A percentile compares a stretch with the other conserved stretches of the same genome.
These are phyloP conservation scores for Cybosia mesomella DNA, from an alignment of 2,888 invertebrate species.

Conservation along the genomic window DNA sequence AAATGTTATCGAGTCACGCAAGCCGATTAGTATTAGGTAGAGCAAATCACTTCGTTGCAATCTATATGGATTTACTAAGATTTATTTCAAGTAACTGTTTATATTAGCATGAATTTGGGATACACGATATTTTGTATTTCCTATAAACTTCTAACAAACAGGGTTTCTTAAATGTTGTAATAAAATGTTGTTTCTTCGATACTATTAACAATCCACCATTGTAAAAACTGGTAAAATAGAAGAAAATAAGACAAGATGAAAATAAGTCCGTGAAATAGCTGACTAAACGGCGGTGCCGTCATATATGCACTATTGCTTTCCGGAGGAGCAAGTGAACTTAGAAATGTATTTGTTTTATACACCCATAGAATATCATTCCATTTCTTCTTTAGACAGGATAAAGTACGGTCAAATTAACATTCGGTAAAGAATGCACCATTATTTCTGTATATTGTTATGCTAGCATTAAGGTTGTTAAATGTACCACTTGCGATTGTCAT, in stretches of 20 bases:
- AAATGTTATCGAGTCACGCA: conserved; percentile 54
- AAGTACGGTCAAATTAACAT: background rate
- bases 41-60: conserved; percentile 30
- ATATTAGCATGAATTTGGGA: background rate
- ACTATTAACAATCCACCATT: no score
- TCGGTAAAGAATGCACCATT: background rate
- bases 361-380: background rate
- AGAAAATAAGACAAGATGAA: no score
- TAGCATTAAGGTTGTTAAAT: background rate
- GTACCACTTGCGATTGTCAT: background rate
- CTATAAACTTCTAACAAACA: background rate
- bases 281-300: no score
- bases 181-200: background rate
- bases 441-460: background rate
- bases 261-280: no score
- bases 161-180: background rate
- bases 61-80: conserved; percentile 12
- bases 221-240: background rate
- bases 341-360: background rate
- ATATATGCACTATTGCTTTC: background rate
- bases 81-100: background rate
- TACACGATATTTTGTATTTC: background rate
- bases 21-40: conserved; percentile 39
- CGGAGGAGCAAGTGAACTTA: background rate
- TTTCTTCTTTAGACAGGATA: background rate